Percentiles rank a stretch among this genome's conserved stretches.
Conservation (phyloP, 1,140 invertebrate species). For the Aphis craccivora region DNA sequence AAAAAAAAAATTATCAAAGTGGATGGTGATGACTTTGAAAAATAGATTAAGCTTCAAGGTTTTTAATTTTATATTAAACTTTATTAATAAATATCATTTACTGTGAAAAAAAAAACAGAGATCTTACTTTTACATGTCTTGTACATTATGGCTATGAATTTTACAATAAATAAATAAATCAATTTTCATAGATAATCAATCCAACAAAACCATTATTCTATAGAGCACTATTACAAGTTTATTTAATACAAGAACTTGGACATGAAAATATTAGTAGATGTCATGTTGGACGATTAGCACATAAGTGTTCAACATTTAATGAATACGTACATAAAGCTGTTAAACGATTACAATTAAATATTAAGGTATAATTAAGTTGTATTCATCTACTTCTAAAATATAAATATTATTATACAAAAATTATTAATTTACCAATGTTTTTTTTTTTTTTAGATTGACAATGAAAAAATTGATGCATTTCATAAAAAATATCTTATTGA, state of each 20-base stretch:
- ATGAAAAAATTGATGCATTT: conserved; percentile 66
- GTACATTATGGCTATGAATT: neutral
- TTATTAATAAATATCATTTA: no score
- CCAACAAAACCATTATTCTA: conserved; percentile 74
- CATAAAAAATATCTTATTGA: conserved; percentile 65
- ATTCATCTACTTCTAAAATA: neutral
- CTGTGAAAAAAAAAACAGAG: no score
- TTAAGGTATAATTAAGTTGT: conserved; percentile 49
- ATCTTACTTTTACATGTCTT: no score
- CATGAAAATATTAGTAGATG: conserved; percentile 60
- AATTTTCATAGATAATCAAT: conserved; percentile 60
- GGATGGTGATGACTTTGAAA: no score
- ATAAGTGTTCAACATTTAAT: conserved; percentile 69
- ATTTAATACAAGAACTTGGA: conserved; percentile 64
- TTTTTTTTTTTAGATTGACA: conserved; percentile 66
- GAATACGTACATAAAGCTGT: conserved; percentile 74
- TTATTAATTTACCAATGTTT: conserved; percentile 59
- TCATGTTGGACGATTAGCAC: conserved; percentile 66
- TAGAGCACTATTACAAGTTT: conserved; percentile 76
- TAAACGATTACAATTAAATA: conserved; percentile 66
- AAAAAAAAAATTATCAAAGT: no score
- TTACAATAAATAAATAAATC: neutral
- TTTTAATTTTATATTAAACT: no score
- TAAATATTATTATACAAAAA: neutral
- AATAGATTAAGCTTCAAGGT: no score